phyloP scores from a whole-genome alignment of 2,888 invertebrate species.

The Leucoptera coffeella region DNA sequence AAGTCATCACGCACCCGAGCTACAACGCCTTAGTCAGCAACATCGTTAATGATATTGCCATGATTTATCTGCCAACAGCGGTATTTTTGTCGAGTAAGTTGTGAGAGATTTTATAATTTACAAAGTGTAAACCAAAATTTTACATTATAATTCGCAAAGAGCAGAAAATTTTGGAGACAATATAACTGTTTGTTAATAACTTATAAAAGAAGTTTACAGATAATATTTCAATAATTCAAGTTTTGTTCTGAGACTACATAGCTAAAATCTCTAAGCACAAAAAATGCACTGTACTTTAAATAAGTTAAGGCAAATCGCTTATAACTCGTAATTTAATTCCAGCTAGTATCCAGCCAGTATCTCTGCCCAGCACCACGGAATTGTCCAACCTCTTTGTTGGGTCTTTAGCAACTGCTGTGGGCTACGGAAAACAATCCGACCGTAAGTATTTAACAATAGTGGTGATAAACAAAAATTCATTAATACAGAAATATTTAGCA shows the following conservation, averaged over 20 bases:
- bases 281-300: too few species aligned
- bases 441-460: slow-evolving; percentile 15
- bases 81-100: slow-evolving; percentile 13
- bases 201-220: neutral
- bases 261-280: too few species aligned
- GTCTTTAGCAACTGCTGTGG: slow-evolving; percentile 16
- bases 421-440: slow-evolving; percentile 21
- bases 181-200: neutral
- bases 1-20: slow-evolving; percentile 15
- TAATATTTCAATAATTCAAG: neutral
- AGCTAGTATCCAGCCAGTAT: slow-evolving; percentile 15
- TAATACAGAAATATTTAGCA: too few species aligned
- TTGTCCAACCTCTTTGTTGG: slow-evolving; percentile 14
- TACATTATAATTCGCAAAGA: too few species aligned
- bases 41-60: slow-evolving; percentile 18
- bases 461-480: too few species aligned
- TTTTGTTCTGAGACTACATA: neutral
- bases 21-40: slow-evolving; percentile 11
- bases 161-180: too few species aligned
- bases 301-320: too few species aligned
- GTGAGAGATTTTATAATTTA: neutral
- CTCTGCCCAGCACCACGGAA: slow-evolving; percentile 12
- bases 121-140: neutral
- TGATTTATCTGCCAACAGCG: slow-evolving; percentile 15
- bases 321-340: slow-evolving; percentile 7